These are phyloP conservation scores for Agonopterix subpropinquella DNA, from an alignment of 2,888 invertebrate genomes.

Conservation along the genomic window DNA sequence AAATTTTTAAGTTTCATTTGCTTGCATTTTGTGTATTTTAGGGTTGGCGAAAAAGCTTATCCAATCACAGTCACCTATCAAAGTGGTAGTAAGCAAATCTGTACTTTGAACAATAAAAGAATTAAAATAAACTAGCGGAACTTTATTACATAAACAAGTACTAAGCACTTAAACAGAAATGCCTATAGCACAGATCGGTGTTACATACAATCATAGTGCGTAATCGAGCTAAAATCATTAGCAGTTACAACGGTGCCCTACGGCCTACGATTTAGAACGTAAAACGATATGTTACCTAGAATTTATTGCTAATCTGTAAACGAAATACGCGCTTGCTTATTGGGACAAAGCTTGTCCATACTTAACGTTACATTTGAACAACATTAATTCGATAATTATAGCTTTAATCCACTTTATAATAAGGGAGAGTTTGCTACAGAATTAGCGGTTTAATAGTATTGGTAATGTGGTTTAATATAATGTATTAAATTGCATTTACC, in stretches of 20 bases:
- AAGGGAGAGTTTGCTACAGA: not conserved
- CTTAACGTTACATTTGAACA: not conserved
- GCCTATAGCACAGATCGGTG: too few relatives aligned
- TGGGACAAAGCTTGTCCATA: slow-evolving; percentile 12
- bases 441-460: not conserved
- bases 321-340: slow-evolving; percentile 26
- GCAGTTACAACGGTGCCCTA: slow-evolving; percentile 17
- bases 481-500: slow-evolving; percentile 23
- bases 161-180: too few relatives aligned
- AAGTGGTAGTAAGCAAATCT: too few relatives aligned
- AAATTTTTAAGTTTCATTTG: too few relatives aligned
- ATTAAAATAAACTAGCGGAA: too few relatives aligned
- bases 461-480: slow-evolving; percentile 4
- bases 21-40: too few relatives aligned
- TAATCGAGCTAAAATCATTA: slow-evolving; percentile 19
- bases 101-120: too few relatives aligned
- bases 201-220: too few relatives aligned
- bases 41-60: too few relatives aligned
- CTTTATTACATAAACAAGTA: too few relatives aligned
- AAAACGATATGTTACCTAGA: slow-evolving; percentile 23
- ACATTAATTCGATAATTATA: slow-evolving; percentile 11
- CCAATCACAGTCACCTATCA: too few relatives aligned
- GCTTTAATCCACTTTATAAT: slow-evolving; percentile 7
- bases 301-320: slow-evolving; percentile 35
- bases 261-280: slow-evolving; percentile 26